phyloP scores from a whole-genome alignment of 2,113 vertebrate genomes.

The Diglossa brunneiventris region DNA sequence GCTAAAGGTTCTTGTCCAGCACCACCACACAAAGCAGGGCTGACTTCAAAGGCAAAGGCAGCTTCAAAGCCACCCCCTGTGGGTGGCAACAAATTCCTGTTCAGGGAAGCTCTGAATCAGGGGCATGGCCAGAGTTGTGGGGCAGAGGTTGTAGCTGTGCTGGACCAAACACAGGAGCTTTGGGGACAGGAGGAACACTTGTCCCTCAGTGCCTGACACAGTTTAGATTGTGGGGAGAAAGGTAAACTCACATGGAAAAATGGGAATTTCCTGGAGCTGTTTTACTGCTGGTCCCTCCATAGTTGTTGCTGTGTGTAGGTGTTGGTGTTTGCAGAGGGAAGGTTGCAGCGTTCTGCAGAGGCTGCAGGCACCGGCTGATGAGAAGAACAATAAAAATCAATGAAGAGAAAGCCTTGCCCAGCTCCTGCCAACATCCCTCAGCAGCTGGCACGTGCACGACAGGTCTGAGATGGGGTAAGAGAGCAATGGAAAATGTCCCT shows the following conservation, averaged over 20 bases:
- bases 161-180: too few relatives aligned
- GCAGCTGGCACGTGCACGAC: neutral
- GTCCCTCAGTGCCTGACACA: neutral
- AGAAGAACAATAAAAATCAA: neutral
- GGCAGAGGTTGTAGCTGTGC: neutral
- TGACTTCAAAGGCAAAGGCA: neutral
- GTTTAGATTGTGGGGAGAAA: neutral
- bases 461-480: neutral
- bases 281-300: neutral
- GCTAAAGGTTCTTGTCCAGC: neutral
- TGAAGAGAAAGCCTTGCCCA: neutral
- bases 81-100: neutral
- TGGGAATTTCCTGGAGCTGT: neutral
- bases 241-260: neutral
- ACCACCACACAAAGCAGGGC: neutral
- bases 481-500: neutral
- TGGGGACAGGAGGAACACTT: neutral
- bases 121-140: neutral
- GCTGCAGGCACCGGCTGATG: neutral
- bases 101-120: too few relatives aligned
- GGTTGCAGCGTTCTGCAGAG: neutral
- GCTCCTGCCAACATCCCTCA: neutral
- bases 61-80: neutral
- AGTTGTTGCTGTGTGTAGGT: neutral
- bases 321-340: neutral